These are phyloP conservation scores for Colaptes auratus DNA, from an alignment of 2,113 vertebrate species.

Conservation along the genomic window DNA sequence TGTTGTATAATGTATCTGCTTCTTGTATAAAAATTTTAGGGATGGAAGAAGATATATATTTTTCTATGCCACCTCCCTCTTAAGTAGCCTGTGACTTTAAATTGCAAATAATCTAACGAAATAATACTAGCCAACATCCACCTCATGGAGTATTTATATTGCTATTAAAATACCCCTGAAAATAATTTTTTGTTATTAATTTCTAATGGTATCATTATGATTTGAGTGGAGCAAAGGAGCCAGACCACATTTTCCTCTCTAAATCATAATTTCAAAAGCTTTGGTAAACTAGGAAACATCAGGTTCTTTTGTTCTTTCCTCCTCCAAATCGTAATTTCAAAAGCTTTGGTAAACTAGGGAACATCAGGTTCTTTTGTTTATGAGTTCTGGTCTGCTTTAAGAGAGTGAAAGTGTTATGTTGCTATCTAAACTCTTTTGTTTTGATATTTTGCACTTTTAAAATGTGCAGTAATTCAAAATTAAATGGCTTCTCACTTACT, in stretches of 20 bases:
- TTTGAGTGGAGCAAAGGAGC: neutral
- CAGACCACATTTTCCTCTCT: neutral
- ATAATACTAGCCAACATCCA: neutral
- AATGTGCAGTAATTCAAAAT: neutral
- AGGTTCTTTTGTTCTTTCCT: neutral
- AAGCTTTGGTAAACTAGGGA: neutral
- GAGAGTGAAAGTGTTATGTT: neutral
- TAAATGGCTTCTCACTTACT: neutral
- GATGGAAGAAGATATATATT: neutral
- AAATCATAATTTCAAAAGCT: neutral
- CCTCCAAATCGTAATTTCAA: neutral
- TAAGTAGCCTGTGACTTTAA: neutral
- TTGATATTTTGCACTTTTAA: neutral
- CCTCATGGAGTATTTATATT: neutral
- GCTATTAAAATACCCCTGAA: neutral
- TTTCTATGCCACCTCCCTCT: neutral
- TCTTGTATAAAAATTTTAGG: neutral
- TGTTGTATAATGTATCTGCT: neutral
- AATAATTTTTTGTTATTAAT: neutral
- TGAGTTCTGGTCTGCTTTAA: neutral
- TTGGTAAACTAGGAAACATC: neutral
- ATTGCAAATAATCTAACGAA: neutral
- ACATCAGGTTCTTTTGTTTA: neutral
- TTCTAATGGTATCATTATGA: neutral
- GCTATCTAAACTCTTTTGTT: neutral